Conservation (phyloP, 2,113 vertebrate genomes). For the Oryzias javanicus region DNA sequence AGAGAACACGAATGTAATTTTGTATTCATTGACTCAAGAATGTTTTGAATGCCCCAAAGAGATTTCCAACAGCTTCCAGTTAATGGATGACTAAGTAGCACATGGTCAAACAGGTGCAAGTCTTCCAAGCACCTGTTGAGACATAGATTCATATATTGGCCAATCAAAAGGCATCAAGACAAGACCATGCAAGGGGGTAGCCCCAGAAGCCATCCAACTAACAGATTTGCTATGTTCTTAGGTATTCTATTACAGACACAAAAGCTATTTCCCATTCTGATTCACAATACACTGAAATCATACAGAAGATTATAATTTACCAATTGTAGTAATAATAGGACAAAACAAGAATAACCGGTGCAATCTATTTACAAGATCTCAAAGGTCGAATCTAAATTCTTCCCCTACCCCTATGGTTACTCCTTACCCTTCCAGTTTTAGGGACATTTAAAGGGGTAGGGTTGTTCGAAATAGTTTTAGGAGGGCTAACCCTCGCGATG, state of each 20-base stretch:
- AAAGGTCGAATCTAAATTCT: no score
- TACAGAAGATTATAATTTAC: no score
- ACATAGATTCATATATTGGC: conserved; percentile 46
- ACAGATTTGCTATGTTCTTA: conserved; percentile 51
- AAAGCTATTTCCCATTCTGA: no score
- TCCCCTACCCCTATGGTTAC: no score
- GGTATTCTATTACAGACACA: conserved; percentile 1
- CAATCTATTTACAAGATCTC: no score
- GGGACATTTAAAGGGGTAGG: no score
- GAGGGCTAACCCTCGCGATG: no score
- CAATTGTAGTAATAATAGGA: no score
- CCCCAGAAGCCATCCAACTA: conserved; percentile 74
- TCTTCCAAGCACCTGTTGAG: conserved; percentile 77
- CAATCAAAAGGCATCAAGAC: conserved; percentile 75
- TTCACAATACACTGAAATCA: no score
- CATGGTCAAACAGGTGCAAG: conserved; percentile 82
- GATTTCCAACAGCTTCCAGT: conserved; percentile 73
- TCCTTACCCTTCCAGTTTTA: no score
- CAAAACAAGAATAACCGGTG: no score
- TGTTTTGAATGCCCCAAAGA: conserved; percentile 58
- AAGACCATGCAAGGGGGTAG: conserved; percentile 82
- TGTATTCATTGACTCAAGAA: conserved; percentile 83
- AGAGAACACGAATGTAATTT: conserved; percentile 64
- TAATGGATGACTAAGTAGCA: conserved; percentile 80
- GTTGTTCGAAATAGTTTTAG: no score